Conservation (phyloP, 2,888 invertebrate genomes). For the Noctuana brunneofusca region DNA sequence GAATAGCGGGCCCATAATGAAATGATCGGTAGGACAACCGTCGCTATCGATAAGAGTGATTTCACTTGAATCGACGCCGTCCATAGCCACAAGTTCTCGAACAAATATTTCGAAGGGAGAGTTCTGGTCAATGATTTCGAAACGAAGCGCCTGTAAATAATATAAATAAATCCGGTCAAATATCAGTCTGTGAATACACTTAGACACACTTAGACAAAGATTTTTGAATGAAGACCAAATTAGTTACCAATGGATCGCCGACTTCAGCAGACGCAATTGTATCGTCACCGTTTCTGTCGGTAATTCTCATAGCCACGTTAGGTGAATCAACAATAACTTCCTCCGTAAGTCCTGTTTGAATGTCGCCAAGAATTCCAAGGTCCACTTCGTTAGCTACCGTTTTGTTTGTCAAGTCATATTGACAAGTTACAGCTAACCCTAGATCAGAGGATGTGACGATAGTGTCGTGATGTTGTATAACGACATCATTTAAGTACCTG, state of each 20-base stretch:
- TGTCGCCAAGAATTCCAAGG: slow-evolving; percentile 94
- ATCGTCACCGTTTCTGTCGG: slow-evolving; percentile 91
- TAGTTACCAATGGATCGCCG: slow-evolving; percentile 90
- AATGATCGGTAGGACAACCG: slow-evolving; percentile 96
- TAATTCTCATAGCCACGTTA: slow-evolving; percentile 96
- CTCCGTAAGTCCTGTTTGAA: slow-evolving; percentile 92
- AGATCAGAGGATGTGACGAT: slow-evolving; percentile 97
- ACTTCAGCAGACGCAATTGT: slow-evolving; percentile 94
- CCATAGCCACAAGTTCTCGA: slow-evolving; percentile 96
- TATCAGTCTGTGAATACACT: neutral
- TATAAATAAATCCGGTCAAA: slow-evolving; percentile 14
- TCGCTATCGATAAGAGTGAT: slow-evolving; percentile 95
- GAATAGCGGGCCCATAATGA: slow-evolving; percentile 96
- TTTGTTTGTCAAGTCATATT: slow-evolving; percentile 96
- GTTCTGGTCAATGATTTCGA: slow-evolving; percentile 95
- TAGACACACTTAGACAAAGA: neutral
- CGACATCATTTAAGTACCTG: slow-evolving; percentile 93
- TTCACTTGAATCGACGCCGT: slow-evolving; percentile 95
- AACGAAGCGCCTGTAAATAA: slow-evolving; percentile 86
- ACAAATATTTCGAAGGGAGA: slow-evolving; percentile 98
- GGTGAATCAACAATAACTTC: slow-evolving; percentile 97
- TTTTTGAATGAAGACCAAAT: neutral
- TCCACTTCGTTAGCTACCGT: slow-evolving; percentile 96
- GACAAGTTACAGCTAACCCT: slow-evolving; percentile 95
- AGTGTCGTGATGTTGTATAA: slow-evolving; percentile 97